Percentiles rank a stretch among this genome's conserved stretches.
Conservation (phyloP, 2,888 invertebrate species). For the Lycocerus yunnanus region DNA sequence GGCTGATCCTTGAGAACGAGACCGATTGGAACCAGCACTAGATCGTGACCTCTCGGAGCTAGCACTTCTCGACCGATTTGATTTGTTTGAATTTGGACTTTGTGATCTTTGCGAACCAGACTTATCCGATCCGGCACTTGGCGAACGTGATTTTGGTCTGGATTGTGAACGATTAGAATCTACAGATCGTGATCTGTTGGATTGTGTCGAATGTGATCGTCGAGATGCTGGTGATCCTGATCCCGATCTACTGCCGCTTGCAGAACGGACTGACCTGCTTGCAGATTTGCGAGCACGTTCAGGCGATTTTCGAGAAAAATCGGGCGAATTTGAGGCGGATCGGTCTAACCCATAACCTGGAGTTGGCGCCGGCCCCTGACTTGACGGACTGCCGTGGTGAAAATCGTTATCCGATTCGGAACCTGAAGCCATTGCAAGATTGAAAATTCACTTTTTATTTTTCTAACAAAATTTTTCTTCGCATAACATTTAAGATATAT, state of each 20-base stretch:
- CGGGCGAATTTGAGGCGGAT: slow-evolving; percentile 47
- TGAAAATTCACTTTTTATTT: neutral
- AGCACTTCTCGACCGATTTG: slow-evolving; percentile 37
- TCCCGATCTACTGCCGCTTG: slow-evolving; percentile 31
- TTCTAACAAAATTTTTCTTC: neutral
- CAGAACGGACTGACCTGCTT: slow-evolving; percentile 29
- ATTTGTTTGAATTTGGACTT: slow-evolving; percentile 28
- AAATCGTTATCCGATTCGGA: slow-evolving; percentile 55
- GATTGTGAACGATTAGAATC: slow-evolving; percentile 28
- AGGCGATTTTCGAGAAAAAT: slow-evolving; percentile 39
- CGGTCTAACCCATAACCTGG: slow-evolving; percentile 51
- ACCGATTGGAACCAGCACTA: slow-evolving; percentile 32
- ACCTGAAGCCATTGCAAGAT: slow-evolving; percentile 50
- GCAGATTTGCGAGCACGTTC: slow-evolving; percentile 39
- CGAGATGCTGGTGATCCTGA: slow-evolving; percentile 29
- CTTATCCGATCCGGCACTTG: slow-evolving; percentile 32
- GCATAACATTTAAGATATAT: neutral
- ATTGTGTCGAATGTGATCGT: slow-evolving; percentile 24
- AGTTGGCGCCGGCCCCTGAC: slow-evolving; percentile 52
- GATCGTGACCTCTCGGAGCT: slow-evolving; percentile 34
- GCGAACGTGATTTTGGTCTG: slow-evolving; percentile 33
- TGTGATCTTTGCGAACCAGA: slow-evolving; percentile 29
- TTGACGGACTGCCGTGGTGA: slow-evolving; percentile 53
- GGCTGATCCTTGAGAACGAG: slow-evolving; percentile 34
- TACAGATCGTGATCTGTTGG: slow-evolving; percentile 27